Percentiles rank a stretch among this genome's conserved stretches.
Conservation (phyloP, 2,888 invertebrate species). For the Sisyra terminalis region DNA sequence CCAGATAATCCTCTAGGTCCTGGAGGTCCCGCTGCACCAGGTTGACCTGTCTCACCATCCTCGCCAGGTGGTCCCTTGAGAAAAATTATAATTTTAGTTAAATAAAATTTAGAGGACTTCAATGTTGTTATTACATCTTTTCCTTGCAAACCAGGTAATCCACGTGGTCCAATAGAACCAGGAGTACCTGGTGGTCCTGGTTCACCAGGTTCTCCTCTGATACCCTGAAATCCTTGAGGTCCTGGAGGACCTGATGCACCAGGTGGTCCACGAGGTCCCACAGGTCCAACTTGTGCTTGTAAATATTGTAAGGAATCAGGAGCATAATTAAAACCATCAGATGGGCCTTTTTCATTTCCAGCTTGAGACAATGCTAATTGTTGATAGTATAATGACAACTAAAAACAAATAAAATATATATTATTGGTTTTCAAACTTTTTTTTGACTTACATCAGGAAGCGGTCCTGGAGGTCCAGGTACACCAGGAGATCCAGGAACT, state of each 20-base stretch:
- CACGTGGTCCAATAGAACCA: constrained; percentile 40
- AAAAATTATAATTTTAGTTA: constrained; percentile 3
- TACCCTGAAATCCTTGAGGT: constrained; percentile 71
- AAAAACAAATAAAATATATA: constrained; percentile 9
- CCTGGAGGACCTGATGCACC: constrained; percentile 45
- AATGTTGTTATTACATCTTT: constrained; percentile 42
- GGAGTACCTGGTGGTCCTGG: constrained; percentile 46
- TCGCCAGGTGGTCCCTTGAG: constrained; percentile 56
- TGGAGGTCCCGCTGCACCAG: constrained; percentile 51
- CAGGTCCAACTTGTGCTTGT: constrained; percentile 64
- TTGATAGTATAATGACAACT: constrained; percentile 57
- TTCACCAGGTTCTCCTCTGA: constrained; percentile 65
- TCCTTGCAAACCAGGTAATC: constrained; percentile 51
- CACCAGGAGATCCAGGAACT: constrained; percentile 39
- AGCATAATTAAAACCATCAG: constrained; percentile 29
- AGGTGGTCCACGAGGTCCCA: constrained; percentile 63
- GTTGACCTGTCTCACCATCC: constrained; percentile 63
- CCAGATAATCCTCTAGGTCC: constrained; percentile 59
- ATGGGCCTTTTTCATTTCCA: constrained; percentile 62
- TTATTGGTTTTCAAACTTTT: constrained; percentile 7
- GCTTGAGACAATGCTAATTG: constrained; percentile 54
- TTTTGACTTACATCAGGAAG: constrained; percentile 39
- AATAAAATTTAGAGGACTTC: background rate
- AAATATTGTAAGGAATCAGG: constrained; percentile 58
- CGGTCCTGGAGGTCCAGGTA: constrained; percentile 38